phyloP scores from a whole-genome alignment of 2,888 invertebrate genomes.

The Biston betularia region DNA sequence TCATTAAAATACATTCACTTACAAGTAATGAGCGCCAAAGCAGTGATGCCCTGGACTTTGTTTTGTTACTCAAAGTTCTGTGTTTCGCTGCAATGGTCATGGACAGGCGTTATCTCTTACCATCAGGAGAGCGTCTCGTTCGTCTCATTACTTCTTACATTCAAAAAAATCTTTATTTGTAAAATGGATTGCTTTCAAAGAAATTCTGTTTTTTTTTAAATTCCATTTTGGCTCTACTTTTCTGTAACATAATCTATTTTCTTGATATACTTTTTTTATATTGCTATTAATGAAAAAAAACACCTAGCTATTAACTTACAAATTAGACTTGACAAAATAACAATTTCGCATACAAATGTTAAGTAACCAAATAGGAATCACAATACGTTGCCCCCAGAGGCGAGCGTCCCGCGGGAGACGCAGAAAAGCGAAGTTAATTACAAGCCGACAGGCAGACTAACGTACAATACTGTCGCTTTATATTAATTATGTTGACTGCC shows the following conservation, averaged over 20 bases:
- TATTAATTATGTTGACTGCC: constrained; percentile 40
- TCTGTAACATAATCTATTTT: not conserved
- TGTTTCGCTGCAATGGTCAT: too few species aligned
- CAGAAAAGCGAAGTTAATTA: constrained; percentile 46
- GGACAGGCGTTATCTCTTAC: too few species aligned
- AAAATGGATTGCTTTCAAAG: too few species aligned
- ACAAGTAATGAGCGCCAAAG: too few species aligned
- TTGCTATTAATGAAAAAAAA: not conserved
- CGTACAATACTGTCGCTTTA: constrained; percentile 42
- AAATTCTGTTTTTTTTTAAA: not conserved
- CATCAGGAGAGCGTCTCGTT: too few species aligned
- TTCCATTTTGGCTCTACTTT: not conserved
- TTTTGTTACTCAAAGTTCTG: too few species aligned
- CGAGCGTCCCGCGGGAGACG: constrained; percentile 22
- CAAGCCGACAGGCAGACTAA: constrained; percentile 45
- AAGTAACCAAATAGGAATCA: constrained; percentile 45
- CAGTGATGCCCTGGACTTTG: too few species aligned
- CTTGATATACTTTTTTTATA: too few species aligned
- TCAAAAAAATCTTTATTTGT: too few species aligned
- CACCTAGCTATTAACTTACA: constrained; percentile 20
- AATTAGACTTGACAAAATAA: constrained; percentile 35
- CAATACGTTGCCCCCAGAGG: constrained; percentile 28
- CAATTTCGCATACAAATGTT: constrained; percentile 47
- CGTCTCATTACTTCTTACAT: too few species aligned
- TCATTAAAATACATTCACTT: too few species aligned